Conservation (phyloP, 2,113 vertebrate genomes). For the Hemiprocne comata region DNA sequence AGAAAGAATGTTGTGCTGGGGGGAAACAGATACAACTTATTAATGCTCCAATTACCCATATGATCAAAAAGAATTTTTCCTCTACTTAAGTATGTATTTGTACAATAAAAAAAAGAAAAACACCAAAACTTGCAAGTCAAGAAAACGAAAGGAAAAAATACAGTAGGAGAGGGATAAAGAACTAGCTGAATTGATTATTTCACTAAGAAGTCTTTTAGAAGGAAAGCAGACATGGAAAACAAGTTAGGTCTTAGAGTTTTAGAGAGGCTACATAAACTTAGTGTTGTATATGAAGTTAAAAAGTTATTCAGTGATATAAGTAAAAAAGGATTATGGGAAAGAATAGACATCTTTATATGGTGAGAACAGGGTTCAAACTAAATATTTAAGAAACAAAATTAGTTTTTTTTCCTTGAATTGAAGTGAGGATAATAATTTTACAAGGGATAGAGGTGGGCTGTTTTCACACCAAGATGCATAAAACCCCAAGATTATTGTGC, state of each 20-base stretch:
- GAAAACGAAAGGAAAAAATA: not conserved
- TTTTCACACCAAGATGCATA: not conserved
- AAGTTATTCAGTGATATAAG: not conserved
- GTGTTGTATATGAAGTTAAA: not conserved
- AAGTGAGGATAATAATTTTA: not conserved
- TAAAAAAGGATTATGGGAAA: not conserved
- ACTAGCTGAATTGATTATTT: not conserved
- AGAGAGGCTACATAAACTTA: not conserved
- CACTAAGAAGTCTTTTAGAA: not conserved
- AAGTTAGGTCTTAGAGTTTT: not conserved
- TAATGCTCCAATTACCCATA: not conserved
- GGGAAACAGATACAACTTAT: constrained; percentile 10
- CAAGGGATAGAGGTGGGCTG: not conserved
- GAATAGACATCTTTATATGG: not conserved
- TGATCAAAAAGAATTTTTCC: not conserved
- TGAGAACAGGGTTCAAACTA: not conserved
- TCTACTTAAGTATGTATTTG: not conserved
- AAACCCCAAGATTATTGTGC: not conserved
- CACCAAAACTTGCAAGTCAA: not conserved
- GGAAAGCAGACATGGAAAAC: not conserved
- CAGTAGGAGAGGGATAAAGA: not conserved
- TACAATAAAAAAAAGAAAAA: not conserved
- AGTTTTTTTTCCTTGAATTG: not conserved
- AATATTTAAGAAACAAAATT: not conserved
- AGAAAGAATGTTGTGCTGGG: not conserved